phyloP scores from a whole-genome alignment of 1,140 invertebrate species.

The Nomia melanderi region DNA sequence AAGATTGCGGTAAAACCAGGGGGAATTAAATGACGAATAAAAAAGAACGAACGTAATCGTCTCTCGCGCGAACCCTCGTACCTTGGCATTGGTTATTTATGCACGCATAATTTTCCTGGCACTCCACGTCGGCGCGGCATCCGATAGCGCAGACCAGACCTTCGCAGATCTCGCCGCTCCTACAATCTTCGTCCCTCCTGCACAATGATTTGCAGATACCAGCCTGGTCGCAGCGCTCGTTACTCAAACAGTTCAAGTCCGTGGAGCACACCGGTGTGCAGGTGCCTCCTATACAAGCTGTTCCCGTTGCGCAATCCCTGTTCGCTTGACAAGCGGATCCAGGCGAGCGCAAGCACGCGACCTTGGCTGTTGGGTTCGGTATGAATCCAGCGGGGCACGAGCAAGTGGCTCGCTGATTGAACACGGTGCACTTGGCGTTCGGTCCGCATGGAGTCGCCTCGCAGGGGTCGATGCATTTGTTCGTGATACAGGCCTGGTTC shows the following conservation, averaged over 20 bases:
- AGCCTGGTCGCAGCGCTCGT: slow-evolving; percentile 87
- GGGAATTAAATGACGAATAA: no score
- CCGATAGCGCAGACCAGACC: slow-evolving; percentile 88
- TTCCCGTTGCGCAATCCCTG: slow-evolving; percentile 86
- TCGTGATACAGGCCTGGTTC: slow-evolving; percentile 89
- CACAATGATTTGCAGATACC: slow-evolving; percentile 87
- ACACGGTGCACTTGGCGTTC: slow-evolving; percentile 90
- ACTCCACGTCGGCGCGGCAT: slow-evolving; percentile 91
- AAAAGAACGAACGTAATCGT: no score
- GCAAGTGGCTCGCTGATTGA: slow-evolving; percentile 91
- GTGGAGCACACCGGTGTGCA: slow-evolving; percentile 90
- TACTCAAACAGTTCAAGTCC: slow-evolving; percentile 88
- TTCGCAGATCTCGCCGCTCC: slow-evolving; percentile 91
- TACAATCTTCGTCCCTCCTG: slow-evolving; percentile 89
- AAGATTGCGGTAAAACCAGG: neutral
- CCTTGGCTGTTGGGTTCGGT: slow-evolving; percentile 90
- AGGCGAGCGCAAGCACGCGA: slow-evolving; percentile 90
- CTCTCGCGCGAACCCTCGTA: slow-evolving; percentile 61
- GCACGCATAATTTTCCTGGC: slow-evolving; percentile 86
- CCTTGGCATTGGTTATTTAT: slow-evolving; percentile 87
- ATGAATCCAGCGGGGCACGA: slow-evolving; percentile 89
- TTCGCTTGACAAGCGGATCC: slow-evolving; percentile 87
- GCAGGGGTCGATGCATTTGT: slow-evolving; percentile 91
- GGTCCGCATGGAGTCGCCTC: slow-evolving; percentile 89
- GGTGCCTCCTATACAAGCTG: slow-evolving; percentile 86